Evolutionary conservation across 2,113 vertebrate species (phyloP).

Genomic region (Alosa alosa): DNA sequence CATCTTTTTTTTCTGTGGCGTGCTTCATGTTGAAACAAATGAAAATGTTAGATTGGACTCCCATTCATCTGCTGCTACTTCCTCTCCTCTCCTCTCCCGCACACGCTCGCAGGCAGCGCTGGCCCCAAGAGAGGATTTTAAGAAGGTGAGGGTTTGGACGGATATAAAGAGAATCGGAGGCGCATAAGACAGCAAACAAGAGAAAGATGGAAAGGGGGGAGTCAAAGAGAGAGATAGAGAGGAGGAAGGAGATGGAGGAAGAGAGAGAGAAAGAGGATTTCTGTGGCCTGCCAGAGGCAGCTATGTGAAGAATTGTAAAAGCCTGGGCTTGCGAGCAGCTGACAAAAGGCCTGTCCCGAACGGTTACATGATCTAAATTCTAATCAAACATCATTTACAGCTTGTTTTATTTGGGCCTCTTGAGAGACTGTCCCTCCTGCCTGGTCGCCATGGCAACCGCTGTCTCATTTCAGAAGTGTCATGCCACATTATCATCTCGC

Average conservation of each 20-base stretch:
- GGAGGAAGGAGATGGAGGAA: neutral
- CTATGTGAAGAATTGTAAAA: conserved; percentile 52
- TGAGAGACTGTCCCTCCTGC: conserved; percentile 89
- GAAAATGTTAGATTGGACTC: conserved; percentile 10
- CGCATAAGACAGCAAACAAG: neutral
- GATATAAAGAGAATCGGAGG: conserved; percentile 29
- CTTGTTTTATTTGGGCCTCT: conserved; percentile 98
- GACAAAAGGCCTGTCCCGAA: conserved; percentile 79
- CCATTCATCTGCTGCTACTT: neutral
- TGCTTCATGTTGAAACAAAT: neutral
- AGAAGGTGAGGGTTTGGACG: neutral
- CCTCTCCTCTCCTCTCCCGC: neutral
- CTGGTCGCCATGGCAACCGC: conserved; percentile 95
- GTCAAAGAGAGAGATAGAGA: conserved; percentile 29
- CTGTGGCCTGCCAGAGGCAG: conserved; percentile 41
- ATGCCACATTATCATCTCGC: conserved; percentile 97
- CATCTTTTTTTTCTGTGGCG: neutral
- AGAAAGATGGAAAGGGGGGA: neutral
- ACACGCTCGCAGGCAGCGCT: neutral
- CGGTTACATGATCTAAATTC: conserved; percentile 97
- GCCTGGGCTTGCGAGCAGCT: conserved; percentile 63
- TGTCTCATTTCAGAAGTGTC: conserved; percentile 99
- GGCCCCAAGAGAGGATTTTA: neutral
- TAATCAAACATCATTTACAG: conserved; percentile 99
- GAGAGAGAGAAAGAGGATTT: conserved; percentile 28